Percentiles rank a stretch among this genome's conserved stretches.
Evolutionary conservation across 2,797 vertebrate genomes (phyloP).

Genomic region (Poeciliopsis presidionis): DNA sequence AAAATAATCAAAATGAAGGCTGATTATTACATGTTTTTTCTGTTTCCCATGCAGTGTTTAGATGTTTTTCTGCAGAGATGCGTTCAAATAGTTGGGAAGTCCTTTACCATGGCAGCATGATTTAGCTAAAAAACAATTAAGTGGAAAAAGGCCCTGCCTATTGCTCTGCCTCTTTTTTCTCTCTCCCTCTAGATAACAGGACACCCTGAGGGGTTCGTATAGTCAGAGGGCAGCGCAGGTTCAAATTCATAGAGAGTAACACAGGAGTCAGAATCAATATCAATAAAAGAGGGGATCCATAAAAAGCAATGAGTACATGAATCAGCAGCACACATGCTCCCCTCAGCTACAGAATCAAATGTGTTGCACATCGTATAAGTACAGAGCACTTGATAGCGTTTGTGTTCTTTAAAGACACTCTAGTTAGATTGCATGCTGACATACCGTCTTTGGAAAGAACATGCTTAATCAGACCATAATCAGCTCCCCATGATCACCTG

Average conservation of each 20-base stretch:
- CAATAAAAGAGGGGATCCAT: conserved; percentile 46
- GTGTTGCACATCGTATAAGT: not conserved
- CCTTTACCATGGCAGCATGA: conserved; percentile 11
- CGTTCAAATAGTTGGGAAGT: conserved; percentile 18
- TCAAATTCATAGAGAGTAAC: conserved; percentile 56
- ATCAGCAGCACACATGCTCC: conserved; percentile 5
- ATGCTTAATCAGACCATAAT: not conserved
- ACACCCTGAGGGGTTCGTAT: conserved; percentile 47
- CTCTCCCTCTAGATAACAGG: conserved; percentile 50
- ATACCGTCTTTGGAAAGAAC: not conserved
- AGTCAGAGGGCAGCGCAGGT: conserved; percentile 35
- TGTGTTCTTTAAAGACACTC: conserved; percentile 4
- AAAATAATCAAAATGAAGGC: conserved; percentile 4
- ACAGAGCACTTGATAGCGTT: conserved; percentile 4
- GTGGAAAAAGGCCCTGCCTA: not conserved
- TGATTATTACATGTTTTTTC: conserved; percentile 8
- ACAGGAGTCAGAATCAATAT: conserved; percentile 63
- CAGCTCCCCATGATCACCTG: not conserved
- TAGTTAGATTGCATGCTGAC: not conserved
- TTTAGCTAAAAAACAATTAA: conserved; percentile 23
- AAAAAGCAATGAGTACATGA: conserved; percentile 36
- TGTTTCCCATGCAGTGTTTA: conserved; percentile 35
- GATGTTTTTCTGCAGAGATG: conserved; percentile 28
- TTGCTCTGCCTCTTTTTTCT: not conserved
- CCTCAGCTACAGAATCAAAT: conserved; percentile 17